Conservation (phyloP, 2,113 vertebrate genomes). For the Lasiurus cinereus region DNA sequence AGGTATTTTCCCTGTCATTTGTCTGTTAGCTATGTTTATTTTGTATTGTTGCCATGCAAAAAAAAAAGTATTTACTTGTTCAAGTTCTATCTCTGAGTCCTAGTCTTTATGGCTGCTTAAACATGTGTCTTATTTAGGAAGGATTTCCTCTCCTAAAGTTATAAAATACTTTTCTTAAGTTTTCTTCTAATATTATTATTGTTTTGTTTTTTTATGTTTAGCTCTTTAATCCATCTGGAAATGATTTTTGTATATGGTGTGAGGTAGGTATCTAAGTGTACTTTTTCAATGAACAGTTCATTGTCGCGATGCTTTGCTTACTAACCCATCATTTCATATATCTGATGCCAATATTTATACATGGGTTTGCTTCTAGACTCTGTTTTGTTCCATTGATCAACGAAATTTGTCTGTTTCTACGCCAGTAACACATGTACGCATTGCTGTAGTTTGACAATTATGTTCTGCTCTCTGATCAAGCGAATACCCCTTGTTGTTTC, state of each 20-base stretch:
- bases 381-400: conserved; percentile 52
- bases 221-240: conserved; percentile 86
- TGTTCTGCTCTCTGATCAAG: conserved; percentile 30
- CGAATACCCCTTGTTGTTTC: conserved; percentile 46
- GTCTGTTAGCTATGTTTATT: conserved; percentile 62
- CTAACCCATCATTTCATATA: conserved; percentile 81
- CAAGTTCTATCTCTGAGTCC: conserved; percentile 41
- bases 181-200: conserved; percentile 85
- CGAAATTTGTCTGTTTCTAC: conserved; percentile 58
- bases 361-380: conserved; percentile 45
- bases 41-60: conserved; percentile 60
- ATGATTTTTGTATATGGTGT: conserved; percentile 86
- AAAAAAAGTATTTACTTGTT: conserved; percentile 47
- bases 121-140: conserved; percentile 66
- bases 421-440: conserved; percentile 42
- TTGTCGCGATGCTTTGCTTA: conserved; percentile 74
- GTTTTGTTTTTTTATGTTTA: conserved; percentile 85
- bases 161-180: conserved; percentile 72
- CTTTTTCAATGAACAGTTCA: conserved; percentile 78
- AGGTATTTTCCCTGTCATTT: conserved; percentile 31
- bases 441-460: conserved; percentile 44
- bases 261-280: conserved; percentile 84
- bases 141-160: conserved; percentile 75
- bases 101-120: conserved; percentile 52
- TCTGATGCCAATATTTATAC: conserved; percentile 66